Evolutionary conservation across 2,113 vertebrate species (phyloP), one percentile per base, ranked within the genome.

Genomic region (Brienomyrus brachyistius): DNA sequence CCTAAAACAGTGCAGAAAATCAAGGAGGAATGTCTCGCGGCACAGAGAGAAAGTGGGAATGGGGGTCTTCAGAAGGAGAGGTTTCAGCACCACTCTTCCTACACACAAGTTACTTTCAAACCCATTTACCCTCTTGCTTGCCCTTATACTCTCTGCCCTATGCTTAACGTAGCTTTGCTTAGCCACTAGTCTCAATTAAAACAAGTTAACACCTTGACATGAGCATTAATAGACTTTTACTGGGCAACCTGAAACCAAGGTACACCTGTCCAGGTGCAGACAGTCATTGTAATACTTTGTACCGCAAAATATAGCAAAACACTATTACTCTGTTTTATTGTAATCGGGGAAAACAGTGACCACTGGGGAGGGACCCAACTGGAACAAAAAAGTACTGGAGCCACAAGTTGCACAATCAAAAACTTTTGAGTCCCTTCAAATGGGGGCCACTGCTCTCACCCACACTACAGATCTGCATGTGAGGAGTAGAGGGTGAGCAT

Each of bases 391-490:
- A 91, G 89, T 90, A 92, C 89, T 83, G 92, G 93, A 93, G 92
- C 92, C 94, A 95, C 93, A 95, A 95, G 94, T 95, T 94, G 95
- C 89, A 93, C 94, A 93, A 93, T 92, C 92, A 90, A 70, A 91
- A 92, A 91, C 92, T 92, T 92, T 91, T 91, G 91, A 91, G 93
- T 93, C 94, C 92, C 94, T 94, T 94, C 92, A 95, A 95, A 95
- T 7, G 94, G 94, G 94, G 94, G 94, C 94, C 93, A 94, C 94
- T 92, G 94, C 94, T 94, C 92, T 94, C 92, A 92, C 93, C 93
- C 92, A 94, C 94, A 95, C 94, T 94, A 94, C 94, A 94, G 92
- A 95, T 94, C 92, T 94, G 93, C 93, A 94, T 95, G 94, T 94
- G 91, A 94, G 94, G 90, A 89, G 92, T 93, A 95, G 93, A 86